Conservation (phyloP, 2,113 vertebrate species). For the Ailuropoda melanoleuca region DNA sequence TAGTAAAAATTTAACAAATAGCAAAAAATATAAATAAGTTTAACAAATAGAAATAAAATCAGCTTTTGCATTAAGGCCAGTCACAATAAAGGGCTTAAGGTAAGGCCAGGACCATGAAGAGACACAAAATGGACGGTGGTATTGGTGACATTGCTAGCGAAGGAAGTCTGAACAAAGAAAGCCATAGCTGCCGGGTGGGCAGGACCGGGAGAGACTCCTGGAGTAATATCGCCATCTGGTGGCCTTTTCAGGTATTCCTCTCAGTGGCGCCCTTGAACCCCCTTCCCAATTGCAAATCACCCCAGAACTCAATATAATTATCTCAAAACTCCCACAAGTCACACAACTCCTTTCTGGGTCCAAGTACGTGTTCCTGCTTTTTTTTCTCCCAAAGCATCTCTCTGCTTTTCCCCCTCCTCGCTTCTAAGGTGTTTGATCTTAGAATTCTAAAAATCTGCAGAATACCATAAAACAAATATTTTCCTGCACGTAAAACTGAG, state of each 20-base stretch:
- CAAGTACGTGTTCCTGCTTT: background rate
- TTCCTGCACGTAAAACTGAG: background rate
- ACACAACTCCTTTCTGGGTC: background rate
- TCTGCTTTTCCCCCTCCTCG: background rate
- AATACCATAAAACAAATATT: background rate
- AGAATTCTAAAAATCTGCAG: background rate
- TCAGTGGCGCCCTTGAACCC: fast-evolving
- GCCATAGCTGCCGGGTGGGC: fast-evolving
- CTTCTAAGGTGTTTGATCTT: background rate
- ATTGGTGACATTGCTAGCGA: background rate
- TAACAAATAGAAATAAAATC: background rate
- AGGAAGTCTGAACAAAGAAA: background rate
- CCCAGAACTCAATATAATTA: background rate
- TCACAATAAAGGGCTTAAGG: background rate
- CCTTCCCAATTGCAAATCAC: background rate
- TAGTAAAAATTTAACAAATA: background rate
- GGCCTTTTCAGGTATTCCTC: background rate
- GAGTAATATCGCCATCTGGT: constrained; percentile 15
- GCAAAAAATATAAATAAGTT: background rate
- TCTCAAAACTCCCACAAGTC: background rate
- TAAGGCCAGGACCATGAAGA: background rate
- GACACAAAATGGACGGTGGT: background rate
- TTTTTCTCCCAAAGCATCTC: background rate
- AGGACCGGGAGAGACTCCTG: background rate
- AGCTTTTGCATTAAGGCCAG: background rate